Evolutionary conservation across 2,888 invertebrate genomes (phyloP), one percentile per base, ranked within the genome.

Genomic region (Trimorus sp.): DNA sequence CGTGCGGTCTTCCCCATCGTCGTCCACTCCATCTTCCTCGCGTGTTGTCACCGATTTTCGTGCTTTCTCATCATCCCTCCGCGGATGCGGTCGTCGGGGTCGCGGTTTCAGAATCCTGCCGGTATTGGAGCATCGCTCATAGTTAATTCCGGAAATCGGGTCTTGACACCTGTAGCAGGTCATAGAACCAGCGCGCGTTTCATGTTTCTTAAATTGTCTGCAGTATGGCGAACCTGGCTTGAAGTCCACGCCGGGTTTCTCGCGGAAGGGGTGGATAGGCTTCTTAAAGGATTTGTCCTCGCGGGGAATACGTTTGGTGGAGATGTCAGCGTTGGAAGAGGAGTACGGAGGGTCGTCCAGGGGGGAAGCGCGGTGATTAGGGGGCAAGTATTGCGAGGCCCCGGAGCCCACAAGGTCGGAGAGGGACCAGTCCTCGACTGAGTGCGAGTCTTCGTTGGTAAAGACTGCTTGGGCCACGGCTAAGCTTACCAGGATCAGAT

Each of bases 91-190:
- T n/a, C 84, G 62, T 11, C 82, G 60, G 14, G 63, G 54, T 65
- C 84, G 63, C 0, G 76, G 36, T 8, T 59, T 62, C 11, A 58
- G 54, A 0, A 86, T 92, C 70, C 93, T 92, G 0, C 92, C 92
- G 3, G 90, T 91, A 86, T 93, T 94, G 0, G 93, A 93, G 85
- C 94, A 94, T 71, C 93, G 93, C 70, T 94, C 93, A 81, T 92
- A 93, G 62, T 91, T 92, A 0, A 92, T 92, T 37, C 93, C 93
- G 14, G 91, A 92, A 70, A 92, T 92, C 0, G 92, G 92, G 74
- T 94, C 93, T 84, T 93, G 92, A 85, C 94, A 94, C 4, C 93
- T 92, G 85, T 93, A 93, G 84, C 94, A 94, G 68, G 92, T 92
- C 89, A 92, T 91, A 12, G 58, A 74, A 7, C 83, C 89, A 7